Conservation (phyloP, 1,140 invertebrate genomes). For the Halictus rubicundus region DNA sequence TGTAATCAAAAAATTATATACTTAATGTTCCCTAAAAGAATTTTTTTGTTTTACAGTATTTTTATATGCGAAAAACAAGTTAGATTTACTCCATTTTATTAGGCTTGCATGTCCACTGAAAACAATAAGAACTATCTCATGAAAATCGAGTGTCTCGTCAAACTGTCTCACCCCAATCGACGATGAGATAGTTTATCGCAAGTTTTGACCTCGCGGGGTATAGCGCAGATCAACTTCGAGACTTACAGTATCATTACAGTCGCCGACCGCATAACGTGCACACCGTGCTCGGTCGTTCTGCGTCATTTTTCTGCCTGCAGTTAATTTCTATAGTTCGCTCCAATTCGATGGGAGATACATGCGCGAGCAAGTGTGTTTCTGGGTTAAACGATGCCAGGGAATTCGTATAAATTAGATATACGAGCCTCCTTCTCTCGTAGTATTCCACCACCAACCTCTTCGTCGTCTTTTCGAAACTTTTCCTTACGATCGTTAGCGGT, state of each 20-base stretch:
- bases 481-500: neutral
- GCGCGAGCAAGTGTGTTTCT: conserved; percentile 19
- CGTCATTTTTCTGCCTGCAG: conserved; percentile 33
- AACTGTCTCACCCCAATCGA: neutral
- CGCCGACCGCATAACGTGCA: conserved; percentile 6
- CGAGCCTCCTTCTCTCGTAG: neutral
- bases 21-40: no score
- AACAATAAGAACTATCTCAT: no score
- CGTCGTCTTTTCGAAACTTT: neutral
- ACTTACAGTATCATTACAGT: conserved; percentile 12
- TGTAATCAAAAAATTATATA: no score
- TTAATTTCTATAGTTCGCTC: conserved; percentile 50
- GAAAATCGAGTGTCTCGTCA: no score
- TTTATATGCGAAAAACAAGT: no score
- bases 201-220: neutral
- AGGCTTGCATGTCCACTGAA: no score
- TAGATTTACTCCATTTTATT: no score
- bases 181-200: neutral
- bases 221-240: conserved; percentile 21
- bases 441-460: no score
- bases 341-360: conserved; percentile 22
- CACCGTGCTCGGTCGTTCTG: conserved; percentile 10
- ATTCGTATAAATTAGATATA: conserved; percentile 21
- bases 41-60: no score
- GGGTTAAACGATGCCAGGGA: conserved; percentile 8